Conservation (phyloP, 2,113 vertebrate genomes). For the Hassar affinis region DNA sequence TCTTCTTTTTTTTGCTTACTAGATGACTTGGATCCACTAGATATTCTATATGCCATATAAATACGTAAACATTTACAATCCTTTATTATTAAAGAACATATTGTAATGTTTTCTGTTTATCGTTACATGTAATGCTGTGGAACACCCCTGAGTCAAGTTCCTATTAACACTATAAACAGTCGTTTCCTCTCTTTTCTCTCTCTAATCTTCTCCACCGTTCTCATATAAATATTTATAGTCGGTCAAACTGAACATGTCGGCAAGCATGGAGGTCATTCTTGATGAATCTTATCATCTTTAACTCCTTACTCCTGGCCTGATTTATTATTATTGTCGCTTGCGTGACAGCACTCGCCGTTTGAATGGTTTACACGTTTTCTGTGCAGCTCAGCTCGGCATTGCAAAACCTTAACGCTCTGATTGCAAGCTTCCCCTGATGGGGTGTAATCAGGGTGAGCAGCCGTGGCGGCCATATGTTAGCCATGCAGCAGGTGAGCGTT, state of each 20-base stretch:
- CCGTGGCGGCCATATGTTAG: slow-evolving; percentile 5
- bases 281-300: not conserved
- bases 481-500: slow-evolving; percentile 5
- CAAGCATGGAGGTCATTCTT: not conserved
- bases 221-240: not conserved
- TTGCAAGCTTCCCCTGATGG: not conserved
- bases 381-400: not conserved
- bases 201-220: not conserved
- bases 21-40: too few species aligned
- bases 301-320: not conserved
- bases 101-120: not conserved
- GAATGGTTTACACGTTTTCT: too few species aligned
- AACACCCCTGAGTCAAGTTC: not conserved
- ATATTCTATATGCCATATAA: too few species aligned
- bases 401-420: not conserved
- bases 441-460: slow-evolving; percentile 21
- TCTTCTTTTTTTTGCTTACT: too few species aligned
- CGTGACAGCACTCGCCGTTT: not conserved
- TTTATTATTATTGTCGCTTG: not conserved
- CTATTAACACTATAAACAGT: not conserved
- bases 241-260: not conserved
- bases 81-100: not conserved
- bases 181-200: not conserved
- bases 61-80: too few species aligned
- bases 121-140: not conserved